Conservation (phyloP, 2,113 vertebrate genomes). For the Apus apus region DNA sequence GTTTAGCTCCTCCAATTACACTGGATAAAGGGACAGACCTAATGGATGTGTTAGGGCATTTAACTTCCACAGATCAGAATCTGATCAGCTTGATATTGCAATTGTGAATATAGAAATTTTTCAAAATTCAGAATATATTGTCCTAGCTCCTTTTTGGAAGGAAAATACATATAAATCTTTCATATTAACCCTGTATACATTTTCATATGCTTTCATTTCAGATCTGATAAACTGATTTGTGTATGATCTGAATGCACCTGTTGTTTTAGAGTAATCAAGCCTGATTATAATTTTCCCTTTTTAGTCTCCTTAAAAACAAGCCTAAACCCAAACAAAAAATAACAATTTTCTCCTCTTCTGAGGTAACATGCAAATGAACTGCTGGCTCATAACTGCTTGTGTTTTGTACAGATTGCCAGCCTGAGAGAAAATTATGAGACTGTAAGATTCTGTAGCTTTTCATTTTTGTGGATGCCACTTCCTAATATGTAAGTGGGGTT, state of each 20-base stretch:
- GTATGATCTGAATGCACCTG: neutral
- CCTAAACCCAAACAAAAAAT: conserved; percentile 23
- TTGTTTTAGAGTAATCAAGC: conserved; percentile 30
- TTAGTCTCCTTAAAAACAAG: conserved; percentile 9
- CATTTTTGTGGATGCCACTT: neutral
- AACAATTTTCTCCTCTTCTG: neutral
- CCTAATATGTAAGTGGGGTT: neutral
- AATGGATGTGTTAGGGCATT: neutral
- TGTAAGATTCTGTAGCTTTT: neutral
- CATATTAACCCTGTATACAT: neutral
- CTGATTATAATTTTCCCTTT: conserved; percentile 11
- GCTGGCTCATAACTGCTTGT: neutral
- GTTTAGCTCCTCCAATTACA: neutral
- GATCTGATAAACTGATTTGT: neutral
- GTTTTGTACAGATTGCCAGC: neutral
- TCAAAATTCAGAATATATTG: neutral
- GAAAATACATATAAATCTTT: neutral
- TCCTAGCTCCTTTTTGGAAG: neutral
- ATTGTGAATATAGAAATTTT: neutral
- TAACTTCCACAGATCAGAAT: neutral
- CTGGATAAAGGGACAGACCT: neutral
- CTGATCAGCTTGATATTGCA: neutral
- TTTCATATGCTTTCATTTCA: neutral
- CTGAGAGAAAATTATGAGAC: neutral
- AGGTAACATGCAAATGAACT: conserved; percentile 14